Evolutionary conservation across 1,140 invertebrate species (phyloP), one percentile per base, ranked within the genome.

Genomic region (Stenopsyche tienmushanensis): DNA sequence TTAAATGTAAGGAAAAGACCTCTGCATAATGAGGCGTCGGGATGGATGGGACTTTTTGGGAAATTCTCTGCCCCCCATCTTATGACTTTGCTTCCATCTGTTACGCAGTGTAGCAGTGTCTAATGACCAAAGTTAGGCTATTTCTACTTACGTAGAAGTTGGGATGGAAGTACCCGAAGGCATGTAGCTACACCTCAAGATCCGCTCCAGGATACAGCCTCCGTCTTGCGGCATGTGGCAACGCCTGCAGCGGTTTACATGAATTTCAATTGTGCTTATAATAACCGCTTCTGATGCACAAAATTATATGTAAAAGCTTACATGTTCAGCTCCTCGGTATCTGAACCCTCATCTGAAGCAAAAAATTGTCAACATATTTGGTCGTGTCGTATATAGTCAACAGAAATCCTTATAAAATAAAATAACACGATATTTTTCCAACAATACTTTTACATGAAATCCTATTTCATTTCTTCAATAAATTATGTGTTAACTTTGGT

Each of bases 211-310:
- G 42, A 41, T 54, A 21, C 23, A n/a, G 50, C 23, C 29, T 60
- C 42, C 18, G 29, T 13, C 54, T 5, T 25, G 15, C 17, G 15
- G 54, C 17, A 15, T 57, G 15, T n/a, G n/a, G n/a, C 54, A 7
- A 25, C 54, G 54, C 25, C 54, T 57, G 15, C 15, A 57, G 18
- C 24, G 20, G 42, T 26, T 47, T 60, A 49, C 42, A 60, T 60
- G 58, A 60, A 60, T 60, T 60, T 60, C 58, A 60, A 60, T 60
- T 60, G 41, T 58, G 41, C 55, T 58, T 58, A 58, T 58, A 24
- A 58, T 41, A 58, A 58, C 44, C 41, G 44, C 55, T 58, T 58
- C 44, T n/a, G 9, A 52, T 52, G 49, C 20, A 23, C 25, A 23
- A 52, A n/a, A 20, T 52, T 23, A 52, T 52, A 25, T 5, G 7